Evolutionary conservation across 2,113 vertebrate species (phyloP).

Genomic region (Dasypus novemcinctus): DNA sequence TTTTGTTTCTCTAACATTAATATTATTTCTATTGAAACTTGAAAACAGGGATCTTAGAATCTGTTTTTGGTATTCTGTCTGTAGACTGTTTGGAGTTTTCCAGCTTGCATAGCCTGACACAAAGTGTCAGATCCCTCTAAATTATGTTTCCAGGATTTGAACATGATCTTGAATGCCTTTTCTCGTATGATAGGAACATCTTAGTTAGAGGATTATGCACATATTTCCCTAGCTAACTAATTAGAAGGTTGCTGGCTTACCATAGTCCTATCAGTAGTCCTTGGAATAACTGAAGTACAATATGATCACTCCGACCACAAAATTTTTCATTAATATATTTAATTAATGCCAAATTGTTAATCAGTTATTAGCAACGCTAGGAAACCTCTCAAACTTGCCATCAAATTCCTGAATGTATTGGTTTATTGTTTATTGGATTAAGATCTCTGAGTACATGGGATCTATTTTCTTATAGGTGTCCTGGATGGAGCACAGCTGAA

Average conservation of each 20-base stretch:
- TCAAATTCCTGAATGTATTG: background rate
- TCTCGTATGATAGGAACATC: background rate
- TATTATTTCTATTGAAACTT: conserved; percentile 15
- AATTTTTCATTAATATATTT: background rate
- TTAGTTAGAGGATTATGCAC: background rate
- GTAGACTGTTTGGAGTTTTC: background rate
- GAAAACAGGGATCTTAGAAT: background rate
- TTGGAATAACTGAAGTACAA: background rate
- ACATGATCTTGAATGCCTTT: background rate
- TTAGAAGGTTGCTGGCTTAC: background rate
- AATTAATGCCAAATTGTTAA: background rate
- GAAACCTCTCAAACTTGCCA: background rate
- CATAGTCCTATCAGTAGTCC: background rate
- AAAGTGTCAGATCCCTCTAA: background rate
- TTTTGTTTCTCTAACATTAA: conserved; percentile 14
- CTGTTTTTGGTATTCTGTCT: background rate
- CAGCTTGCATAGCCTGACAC: background rate
- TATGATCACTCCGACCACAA: background rate
- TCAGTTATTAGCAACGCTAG: background rate
- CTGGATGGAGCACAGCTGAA: background rate
- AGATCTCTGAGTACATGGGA: background rate
- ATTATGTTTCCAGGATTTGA: background rate
- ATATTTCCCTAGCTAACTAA: background rate
- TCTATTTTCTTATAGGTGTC: background rate
- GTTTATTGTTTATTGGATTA: background rate